These are phyloP conservation scores for Monopterus albus DNA, from an alignment of 2,113 vertebrate species.

Conservation along the genomic window DNA sequence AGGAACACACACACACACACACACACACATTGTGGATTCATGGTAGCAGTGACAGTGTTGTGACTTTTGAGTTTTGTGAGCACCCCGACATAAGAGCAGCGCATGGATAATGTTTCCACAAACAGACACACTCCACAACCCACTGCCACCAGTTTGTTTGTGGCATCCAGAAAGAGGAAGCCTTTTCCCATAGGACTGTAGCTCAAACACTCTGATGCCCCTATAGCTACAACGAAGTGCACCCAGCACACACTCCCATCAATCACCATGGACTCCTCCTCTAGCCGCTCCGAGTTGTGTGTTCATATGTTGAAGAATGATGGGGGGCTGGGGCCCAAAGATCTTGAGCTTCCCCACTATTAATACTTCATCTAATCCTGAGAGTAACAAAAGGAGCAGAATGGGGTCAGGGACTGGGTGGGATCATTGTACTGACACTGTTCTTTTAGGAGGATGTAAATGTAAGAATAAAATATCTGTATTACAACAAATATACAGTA, in stretches of 20 bases:
- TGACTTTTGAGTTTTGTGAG: slow-evolving; percentile 56
- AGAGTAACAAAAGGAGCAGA: slow-evolving; percentile 5
- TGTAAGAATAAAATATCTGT: too few relatives aligned
- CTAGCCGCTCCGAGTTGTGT: slow-evolving; percentile 32
- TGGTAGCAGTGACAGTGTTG: slow-evolving; percentile 40
- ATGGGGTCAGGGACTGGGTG: too few relatives aligned
- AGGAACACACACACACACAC: slow-evolving; percentile 14
- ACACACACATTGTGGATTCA: slow-evolving; percentile 9
- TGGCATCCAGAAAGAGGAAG: too few relatives aligned
- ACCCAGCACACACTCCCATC: slow-evolving; percentile 9
- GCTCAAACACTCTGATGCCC: slow-evolving; percentile 20
- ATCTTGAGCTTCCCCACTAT: slow-evolving; percentile 13
- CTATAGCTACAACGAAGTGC: neutral
- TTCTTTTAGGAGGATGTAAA: too few relatives aligned
- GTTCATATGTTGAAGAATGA: slow-evolving; percentile 4
- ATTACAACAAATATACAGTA: too few relatives aligned
- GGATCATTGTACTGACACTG: too few relatives aligned
- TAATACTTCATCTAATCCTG: slow-evolving; percentile 30
- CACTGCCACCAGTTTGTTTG: too few relatives aligned
- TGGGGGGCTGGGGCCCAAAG: slow-evolving; percentile 35
- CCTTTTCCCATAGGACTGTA: slow-evolving; percentile 29
- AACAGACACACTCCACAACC: slow-evolving; percentile 1
- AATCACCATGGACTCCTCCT: slow-evolving; percentile 50
- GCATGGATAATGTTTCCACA: slow-evolving; percentile 44
- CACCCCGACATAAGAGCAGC: slow-evolving; percentile 16